Evolutionary conservation across 1,140 invertebrate species (phyloP), one percentile per base, ranked within the genome.

Genomic region (Drosophila quadrilineata): DNA sequence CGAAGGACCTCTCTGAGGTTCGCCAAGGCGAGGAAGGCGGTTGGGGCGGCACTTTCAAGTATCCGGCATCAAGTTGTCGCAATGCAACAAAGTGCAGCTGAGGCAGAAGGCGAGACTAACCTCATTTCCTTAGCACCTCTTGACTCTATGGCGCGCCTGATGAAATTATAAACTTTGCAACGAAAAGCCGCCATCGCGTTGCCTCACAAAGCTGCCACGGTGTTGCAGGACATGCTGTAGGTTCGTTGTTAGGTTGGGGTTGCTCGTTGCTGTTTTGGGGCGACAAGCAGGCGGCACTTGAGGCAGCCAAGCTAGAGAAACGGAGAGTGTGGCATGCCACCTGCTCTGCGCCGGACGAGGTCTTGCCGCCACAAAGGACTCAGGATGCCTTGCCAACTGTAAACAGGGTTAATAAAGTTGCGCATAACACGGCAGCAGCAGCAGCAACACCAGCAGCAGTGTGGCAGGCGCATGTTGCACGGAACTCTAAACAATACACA

Each of bases 371-470:
- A 26, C 41, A 26, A 43, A n/a, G 43, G 26, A 82, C 72, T 71
- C 75, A 68, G 68, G 72, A 63, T 58, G 62, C 43, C 48, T 50
- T 52, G 24, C 38, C 63, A 56, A 58, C 46, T 64, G 29, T 28
- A 71, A 84, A 85, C 35, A 74, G 74, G 79, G 79, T 85, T 84
- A 84, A 86, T 84, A 85, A 85, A 79, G 74, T 82, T 72, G 68
- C 72, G 68, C 72, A 64, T 67, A 56, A 50, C 43, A 54, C 24
- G 22, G 53, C 28, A 38, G 26, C 36, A 21, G 17, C n/a, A n/a
- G n/a, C n/a, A 10, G 26, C 10, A 21, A 22, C 6, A 5, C 50
- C 21, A 12, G 24, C 21, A 33, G 22, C 12, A 14, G 28, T 52
- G 35, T 50, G 45, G 43, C 57, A 50, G 40, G 54, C 43, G 22